phyloP scores from a whole-genome alignment of 2,888 invertebrate genomes.

The Lithophane semibrunnea region DNA sequence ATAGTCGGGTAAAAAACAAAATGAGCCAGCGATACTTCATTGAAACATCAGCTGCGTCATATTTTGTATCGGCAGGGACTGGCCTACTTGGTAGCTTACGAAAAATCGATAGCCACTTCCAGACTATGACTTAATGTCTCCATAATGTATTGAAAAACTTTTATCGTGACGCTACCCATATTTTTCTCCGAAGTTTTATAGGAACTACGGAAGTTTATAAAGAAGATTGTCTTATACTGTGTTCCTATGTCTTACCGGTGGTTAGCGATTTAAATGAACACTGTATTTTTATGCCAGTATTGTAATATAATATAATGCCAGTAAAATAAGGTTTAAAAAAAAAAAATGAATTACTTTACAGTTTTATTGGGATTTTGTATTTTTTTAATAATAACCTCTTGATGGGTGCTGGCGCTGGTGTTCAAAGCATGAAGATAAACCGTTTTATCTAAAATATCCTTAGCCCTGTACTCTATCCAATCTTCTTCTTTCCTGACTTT shows the following conservation, averaged over 20 bases:
- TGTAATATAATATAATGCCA: no score
- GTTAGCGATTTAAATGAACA: no score
- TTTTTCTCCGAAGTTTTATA: slow-evolving; percentile 29
- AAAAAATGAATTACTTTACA: no score
- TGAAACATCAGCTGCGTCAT: slow-evolving; percentile 23
- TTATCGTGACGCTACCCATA: slow-evolving; percentile 23
- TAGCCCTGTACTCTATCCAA: no score
- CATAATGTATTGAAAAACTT: slow-evolving; percentile 49
- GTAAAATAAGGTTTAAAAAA: no score
- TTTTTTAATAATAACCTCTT: no score
- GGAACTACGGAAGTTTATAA: slow-evolving; percentile 4
- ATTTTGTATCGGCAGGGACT: slow-evolving; percentile 33
- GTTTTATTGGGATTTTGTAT: no score
- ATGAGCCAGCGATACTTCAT: neutral
- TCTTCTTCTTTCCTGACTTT: no score
- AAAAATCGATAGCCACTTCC: slow-evolving; percentile 40
- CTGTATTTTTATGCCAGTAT: neutral
- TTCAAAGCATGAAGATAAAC: neutral
- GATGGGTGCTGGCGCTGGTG: no score
- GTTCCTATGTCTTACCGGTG: neutral
- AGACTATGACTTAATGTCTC: slow-evolving; percentile 40
- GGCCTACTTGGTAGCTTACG: slow-evolving; percentile 37
- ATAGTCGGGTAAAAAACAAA: no score
- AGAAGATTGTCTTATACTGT: neutral
- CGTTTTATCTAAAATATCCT: neutral